These are phyloP conservation scores for Drosophila ogumai DNA, from an alignment of 1,140 invertebrate species.

Conservation along the genomic window DNA sequence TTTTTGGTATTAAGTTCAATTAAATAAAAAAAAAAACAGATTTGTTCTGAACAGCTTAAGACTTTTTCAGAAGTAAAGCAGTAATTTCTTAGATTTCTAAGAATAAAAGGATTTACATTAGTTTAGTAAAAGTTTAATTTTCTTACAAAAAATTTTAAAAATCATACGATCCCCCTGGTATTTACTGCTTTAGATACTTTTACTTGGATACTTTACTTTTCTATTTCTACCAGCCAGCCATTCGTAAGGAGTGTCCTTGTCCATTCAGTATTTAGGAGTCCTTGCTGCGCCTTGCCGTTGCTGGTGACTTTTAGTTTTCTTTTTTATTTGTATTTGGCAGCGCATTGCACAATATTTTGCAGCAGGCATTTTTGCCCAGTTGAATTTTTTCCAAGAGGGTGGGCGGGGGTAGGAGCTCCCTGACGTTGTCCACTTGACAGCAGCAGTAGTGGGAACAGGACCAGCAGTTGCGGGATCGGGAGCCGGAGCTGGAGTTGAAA, in stretches of 20 bases:
- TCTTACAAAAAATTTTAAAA: background rate
- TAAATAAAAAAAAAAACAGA: no score
- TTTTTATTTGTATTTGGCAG: conserved; percentile 68
- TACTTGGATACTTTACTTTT: conserved; percentile 2
- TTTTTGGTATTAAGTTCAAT: background rate
- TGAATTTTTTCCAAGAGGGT: conserved; percentile 9
- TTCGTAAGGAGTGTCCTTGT: conserved; percentile 17
- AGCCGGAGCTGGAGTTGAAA: conserved; percentile 50
- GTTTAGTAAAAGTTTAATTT: background rate
- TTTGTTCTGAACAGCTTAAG: background rate
- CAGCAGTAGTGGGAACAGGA: conserved; percentile 5
- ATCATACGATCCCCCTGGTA: background rate
- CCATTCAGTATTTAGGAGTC: conserved; percentile 25
- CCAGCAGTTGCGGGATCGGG: conserved; percentile 8
- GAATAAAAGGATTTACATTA: background rate
- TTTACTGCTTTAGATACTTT: background rate
- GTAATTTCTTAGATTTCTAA: background rate
- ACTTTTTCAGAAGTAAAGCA: background rate
- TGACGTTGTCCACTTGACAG: conserved; percentile 71
- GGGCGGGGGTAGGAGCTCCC: background rate
- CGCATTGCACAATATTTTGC: conserved; percentile 74
- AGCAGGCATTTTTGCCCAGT: conserved; percentile 40
- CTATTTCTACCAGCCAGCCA: background rate
- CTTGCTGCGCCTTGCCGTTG: conserved; percentile 7
- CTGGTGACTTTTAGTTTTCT: conserved; percentile 25